Percentiles rank a stretch among this genome's conserved stretches.
These are phyloP conservation scores for Stercorarius parasiticus DNA, from an alignment of 2,113 vertebrate species.

Conservation along the genomic window DNA sequence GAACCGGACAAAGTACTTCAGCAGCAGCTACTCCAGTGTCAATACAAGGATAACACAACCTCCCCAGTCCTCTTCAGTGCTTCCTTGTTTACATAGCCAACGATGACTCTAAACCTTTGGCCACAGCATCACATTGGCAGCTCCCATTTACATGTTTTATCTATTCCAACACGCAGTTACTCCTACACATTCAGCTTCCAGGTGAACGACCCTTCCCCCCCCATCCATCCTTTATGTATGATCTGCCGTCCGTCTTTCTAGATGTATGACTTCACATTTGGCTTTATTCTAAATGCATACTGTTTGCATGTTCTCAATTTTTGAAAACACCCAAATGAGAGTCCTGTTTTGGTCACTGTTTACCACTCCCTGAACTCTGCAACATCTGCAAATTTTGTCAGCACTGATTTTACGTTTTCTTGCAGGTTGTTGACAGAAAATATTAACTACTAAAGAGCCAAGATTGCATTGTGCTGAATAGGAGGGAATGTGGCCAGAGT, in stretches of 20 bases:
- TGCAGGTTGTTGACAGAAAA: constrained; percentile 65
- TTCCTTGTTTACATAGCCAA: constrained; percentile 27
- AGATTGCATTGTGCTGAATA: constrained; percentile 45
- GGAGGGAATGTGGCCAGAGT: constrained; percentile 42
- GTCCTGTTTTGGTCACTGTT: constrained; percentile 63
- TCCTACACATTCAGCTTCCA: constrained; percentile 12
- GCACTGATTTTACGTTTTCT: constrained; percentile 51
- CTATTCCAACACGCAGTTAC: neutral
- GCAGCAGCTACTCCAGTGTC: neutral
- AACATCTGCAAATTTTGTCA: constrained; percentile 70
- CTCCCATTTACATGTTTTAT: neutral
- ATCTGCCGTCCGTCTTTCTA: neutral
- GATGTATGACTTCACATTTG: constrained; percentile 62
- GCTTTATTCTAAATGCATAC: constrained; percentile 30
- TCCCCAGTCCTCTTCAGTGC: neutral
- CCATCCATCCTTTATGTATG: neutral
- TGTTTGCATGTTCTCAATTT: constrained; percentile 39
- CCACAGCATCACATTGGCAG: constrained; percentile 1
- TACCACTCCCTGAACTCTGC: constrained; percentile 64
- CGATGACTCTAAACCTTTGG: constrained; percentile 38
- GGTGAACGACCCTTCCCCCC: constrained; percentile 22
- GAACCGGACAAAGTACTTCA: neutral
- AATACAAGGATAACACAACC: neutral
- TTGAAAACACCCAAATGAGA: constrained; percentile 63
- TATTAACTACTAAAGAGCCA: constrained; percentile 59